Evolutionary conservation across 1,140 invertebrate genomes (phyloP), one percentile per base, ranked within the genome.

Genomic region (Eufriesea mexicana): DNA sequence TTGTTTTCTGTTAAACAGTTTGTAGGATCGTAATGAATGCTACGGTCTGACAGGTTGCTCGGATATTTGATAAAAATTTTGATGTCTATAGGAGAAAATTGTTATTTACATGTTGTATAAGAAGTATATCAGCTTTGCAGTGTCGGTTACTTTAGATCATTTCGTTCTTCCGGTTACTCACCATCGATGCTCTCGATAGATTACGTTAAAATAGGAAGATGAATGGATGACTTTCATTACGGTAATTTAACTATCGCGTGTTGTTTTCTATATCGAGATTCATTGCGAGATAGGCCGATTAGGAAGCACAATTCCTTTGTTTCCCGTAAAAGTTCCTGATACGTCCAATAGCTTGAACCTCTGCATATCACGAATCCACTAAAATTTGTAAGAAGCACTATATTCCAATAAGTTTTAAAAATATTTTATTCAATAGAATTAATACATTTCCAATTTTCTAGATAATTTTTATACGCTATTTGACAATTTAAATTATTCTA

Each of bases 241-340:
- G 64, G 64, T 81, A 71, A 86, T 85, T 82, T 59, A 78, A 76
- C 68, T 78, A 68, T 85, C 85, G 85, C 86, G 86, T 84, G 84
- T 64, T 74, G 47, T 77, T 55, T 73, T 61, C 28, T 10, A 20
- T 49, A 49, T 20, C 61, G n/a, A 47, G 59, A 51, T 64, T 57
- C 23, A 9, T 28, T 20, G 6, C n/a, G 28, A 28, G 51, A 45
- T 59, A 28, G 47, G 42, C 16, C 5, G n/a, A 45, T 67, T 59
- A 47, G 14, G 42, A 47, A 45, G 47, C 18, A n/a, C 2, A n/a
- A n/a, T 25, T 28, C 25, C 25, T 16, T 7, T 28, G 2, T 28
- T 2, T 61, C 25, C n/a, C 0, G 25, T 28, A 61, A 61, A 61
- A 25, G 16, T 61, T 12, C 10, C 5, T 25, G 5, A 59, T 59